Evolutionary conservation across 2,113 vertebrate species (phyloP).

Genomic region (Motacilla tschutschensis): DNA sequence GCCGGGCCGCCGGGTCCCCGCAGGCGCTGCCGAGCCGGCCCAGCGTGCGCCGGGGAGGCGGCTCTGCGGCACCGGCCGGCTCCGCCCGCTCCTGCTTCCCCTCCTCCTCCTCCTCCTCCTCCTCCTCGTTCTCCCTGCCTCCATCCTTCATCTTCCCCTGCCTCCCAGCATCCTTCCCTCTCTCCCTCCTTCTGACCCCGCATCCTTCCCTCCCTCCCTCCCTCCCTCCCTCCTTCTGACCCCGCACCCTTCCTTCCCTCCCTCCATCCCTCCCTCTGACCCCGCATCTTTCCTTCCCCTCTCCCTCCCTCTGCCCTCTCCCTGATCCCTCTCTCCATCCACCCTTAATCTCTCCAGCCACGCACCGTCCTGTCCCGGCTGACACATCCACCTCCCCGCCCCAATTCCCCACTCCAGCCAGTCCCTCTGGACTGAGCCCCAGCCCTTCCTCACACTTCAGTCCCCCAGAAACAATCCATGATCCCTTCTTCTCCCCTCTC

Average conservation of each 20-base stretch:
- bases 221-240: background rate
- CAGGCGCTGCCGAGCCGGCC: background rate
- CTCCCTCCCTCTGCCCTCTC: background rate
- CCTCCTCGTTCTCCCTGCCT: background rate
- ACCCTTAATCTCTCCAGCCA: background rate
- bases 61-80: background rate
- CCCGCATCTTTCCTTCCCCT: background rate
- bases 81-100: background rate
- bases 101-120: background rate
- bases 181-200: too few relatives aligned
- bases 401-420: background rate
- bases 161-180: background rate
- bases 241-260: background rate
- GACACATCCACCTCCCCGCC: rapidly evolving
- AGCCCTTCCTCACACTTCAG: background rate
- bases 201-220: background rate
- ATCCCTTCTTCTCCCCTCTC: background rate
- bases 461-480: background rate
- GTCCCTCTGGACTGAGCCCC: background rate
- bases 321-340: background rate
- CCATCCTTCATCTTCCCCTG: background rate
- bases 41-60: background rate
- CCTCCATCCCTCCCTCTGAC: too few relatives aligned
- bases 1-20: background rate
- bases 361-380: background rate